These are phyloP conservation scores for Talpa occidentalis DNA, from an alignment of 2,113 vertebrate genomes.

Conservation along the genomic window DNA sequence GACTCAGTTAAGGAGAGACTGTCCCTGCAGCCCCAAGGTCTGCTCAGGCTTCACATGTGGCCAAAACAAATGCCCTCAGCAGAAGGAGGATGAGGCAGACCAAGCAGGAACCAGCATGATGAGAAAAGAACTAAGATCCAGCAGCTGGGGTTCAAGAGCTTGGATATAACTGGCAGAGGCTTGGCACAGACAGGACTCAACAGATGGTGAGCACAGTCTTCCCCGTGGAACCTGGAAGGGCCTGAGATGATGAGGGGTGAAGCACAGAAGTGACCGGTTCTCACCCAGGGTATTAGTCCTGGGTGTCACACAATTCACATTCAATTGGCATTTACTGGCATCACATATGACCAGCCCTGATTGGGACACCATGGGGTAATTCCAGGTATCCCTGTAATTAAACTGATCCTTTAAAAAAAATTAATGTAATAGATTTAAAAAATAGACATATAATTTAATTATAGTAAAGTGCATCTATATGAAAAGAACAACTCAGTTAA, in stretches of 20 bases:
- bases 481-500: background rate
- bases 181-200: background rate
- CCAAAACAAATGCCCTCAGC: background rate
- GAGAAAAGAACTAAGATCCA: background rate
- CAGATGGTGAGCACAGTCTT: background rate
- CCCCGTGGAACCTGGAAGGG: background rate
- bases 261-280: background rate
- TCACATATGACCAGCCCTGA: no score
- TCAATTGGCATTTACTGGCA: background rate
- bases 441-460: background rate
- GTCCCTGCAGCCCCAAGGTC: background rate
- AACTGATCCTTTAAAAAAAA: background rate
- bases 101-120: background rate
- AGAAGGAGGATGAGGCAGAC: background rate
- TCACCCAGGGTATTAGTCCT: background rate
- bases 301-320: rapidly evolving
- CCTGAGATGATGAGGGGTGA: background rate
- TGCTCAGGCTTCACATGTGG: background rate
- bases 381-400: background rate
- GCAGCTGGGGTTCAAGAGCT: background rate
- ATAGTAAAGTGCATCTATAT: background rate
- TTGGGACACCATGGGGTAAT: no score
- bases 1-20: background rate
- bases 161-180: background rate
- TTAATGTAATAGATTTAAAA: background rate